Evolutionary conservation across 2,888 invertebrate species (phyloP), one percentile per base, ranked within the genome.

Genomic region (Ptychoptera albimana): DNA sequence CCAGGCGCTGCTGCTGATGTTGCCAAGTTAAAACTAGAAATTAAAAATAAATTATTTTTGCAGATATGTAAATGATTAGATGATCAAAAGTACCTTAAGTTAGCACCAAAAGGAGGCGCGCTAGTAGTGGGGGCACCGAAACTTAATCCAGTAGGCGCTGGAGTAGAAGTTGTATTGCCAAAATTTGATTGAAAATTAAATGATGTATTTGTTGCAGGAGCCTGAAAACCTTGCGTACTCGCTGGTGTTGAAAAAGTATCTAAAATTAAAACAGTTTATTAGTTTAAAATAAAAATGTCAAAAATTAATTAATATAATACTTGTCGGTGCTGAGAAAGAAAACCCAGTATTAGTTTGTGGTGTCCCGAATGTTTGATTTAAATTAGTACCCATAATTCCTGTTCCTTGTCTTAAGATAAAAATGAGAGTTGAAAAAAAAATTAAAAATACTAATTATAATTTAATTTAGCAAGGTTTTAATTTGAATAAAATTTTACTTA

Each of bases 161-260:
- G 14, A 6, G 43, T 4, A 13, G 43, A 32, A 6, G 51, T 42
- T 6, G 51, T 50, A 1, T 53, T 48, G 2, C 56, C 54, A 29
- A 59, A 59, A 0, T 53, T 46, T 8, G 55, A 52, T 2, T 53
- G 50, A 11, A 52, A 49, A 41, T 36, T 47, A 40, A 47, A 45
- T 6, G 48, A 36, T 2, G 49, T 37, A 8, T 42, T 47, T 8
- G 44, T 41, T 2, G 50, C 44, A 43, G 51, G 46, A 12, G 50
- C 43, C n/a, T 49, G 41, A 36, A 49, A 39, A 31, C 45, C 8
- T 34, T 10, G n/a, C 34, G 34, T 34, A n/a, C 4, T 34, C 8
- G 34, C 11, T 10, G 34, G 4, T 34, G 34, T 4, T 34, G 9
- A 23, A 3, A 3, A 23, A 23, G 7, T 23, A 23, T 23, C 3